Evolutionary conservation across 2,113 vertebrate species (phyloP).

Genomic region (Cyphomyrus discorhynchus): DNA sequence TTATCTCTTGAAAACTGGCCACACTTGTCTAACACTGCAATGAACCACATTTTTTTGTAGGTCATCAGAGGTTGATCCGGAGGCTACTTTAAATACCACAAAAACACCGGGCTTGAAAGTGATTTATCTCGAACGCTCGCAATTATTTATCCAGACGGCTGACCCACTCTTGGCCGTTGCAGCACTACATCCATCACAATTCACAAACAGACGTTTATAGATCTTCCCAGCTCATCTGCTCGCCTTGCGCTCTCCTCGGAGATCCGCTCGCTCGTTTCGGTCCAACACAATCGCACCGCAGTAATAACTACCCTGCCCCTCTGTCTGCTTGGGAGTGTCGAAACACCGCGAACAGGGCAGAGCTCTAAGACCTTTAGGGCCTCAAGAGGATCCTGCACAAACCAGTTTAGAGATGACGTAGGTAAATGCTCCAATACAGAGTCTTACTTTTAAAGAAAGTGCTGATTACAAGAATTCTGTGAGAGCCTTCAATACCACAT

Average conservation of each 20-base stretch:
- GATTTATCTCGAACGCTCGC: conserved; percentile 4
- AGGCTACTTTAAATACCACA: conserved; percentile 10
- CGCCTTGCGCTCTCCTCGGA: not conserved
- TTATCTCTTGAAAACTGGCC: not conserved
- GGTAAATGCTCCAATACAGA: not conserved
- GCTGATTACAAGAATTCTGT: not conserved
- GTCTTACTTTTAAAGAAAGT: not conserved
- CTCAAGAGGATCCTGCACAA: not conserved
- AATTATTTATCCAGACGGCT: conserved; percentile 6
- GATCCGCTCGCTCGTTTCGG: not conserved
- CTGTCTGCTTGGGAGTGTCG: not conserved
- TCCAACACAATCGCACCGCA: not conserved
- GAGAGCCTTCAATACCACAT: not conserved
- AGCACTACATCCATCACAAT: conserved; percentile 5
- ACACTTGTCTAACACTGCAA: not conserved
- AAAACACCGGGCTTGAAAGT: not conserved
- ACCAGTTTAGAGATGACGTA: not conserved
- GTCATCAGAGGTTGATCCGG: not conserved
- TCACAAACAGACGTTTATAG: conserved; percentile 16
- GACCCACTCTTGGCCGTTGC: not conserved
- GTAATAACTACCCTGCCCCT: not conserved
- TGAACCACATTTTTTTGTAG: conserved; percentile 7
- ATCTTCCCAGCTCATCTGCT: not conserved
- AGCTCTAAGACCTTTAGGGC: not conserved
- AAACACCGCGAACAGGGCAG: not conserved